phyloP scores from a whole-genome alignment of 1,140 invertebrate genomes.

The Drosophila asahinai region DNA sequence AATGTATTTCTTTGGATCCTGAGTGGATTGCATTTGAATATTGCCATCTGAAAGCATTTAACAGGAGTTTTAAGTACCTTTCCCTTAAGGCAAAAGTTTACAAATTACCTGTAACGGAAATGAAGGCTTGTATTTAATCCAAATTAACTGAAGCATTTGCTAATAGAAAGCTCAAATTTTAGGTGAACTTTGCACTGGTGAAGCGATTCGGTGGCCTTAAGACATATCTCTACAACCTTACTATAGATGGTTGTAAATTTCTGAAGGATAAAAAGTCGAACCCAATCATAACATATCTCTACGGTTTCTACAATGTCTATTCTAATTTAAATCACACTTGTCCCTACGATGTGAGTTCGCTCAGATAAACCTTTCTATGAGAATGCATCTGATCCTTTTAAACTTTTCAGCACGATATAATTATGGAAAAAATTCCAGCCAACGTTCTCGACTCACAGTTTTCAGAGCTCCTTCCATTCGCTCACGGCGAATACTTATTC shows the following conservation, averaged over 20 bases:
- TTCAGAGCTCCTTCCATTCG: neutral
- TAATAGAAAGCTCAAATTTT: neutral
- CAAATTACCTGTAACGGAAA: neutral
- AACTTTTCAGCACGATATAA: slow-evolving; percentile 2
- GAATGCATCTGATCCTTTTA: too few relatives aligned
- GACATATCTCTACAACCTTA: neutral
- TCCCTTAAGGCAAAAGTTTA: slow-evolving; percentile 4
- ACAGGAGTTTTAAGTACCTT: slow-evolving; percentile 6
- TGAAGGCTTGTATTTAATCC: neutral
- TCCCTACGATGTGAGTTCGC: neutral
- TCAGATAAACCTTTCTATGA: neutral
- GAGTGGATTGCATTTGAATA: slow-evolving; percentile 19
- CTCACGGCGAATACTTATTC: slow-evolving; percentile 4
- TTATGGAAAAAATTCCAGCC: slow-evolving; percentile 2
- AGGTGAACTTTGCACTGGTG: neutral
- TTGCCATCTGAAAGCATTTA: slow-evolving; percentile 12
- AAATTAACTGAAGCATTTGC: neutral
- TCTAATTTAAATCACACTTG: slow-evolving; percentile 5
- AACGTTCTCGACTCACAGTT: slow-evolving; percentile 1
- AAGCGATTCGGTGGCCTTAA: neutral
- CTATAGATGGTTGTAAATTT: slow-evolving; percentile 4
- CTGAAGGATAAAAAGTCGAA: neutral
- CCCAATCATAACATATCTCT: neutral
- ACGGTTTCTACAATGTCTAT: neutral
- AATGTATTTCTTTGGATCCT: slow-evolving; percentile 4